A percentile compares a stretch with the other conserved stretches of the same genome.
Evolutionary conservation across 2,888 invertebrate genomes (phyloP).

Genomic region (Fragum whitleyi): DNA sequence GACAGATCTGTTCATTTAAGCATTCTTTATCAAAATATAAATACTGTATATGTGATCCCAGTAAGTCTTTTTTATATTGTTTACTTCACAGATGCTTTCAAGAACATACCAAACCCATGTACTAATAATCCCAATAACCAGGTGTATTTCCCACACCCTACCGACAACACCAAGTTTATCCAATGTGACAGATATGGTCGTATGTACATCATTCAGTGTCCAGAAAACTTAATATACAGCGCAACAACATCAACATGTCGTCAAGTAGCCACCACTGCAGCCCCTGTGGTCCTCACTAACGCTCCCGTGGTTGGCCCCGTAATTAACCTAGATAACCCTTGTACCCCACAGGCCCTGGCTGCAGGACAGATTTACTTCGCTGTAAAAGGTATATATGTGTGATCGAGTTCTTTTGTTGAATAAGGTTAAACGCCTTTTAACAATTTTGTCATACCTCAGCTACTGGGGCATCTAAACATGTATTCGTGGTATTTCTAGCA

Average conservation of each 20-base stretch:
- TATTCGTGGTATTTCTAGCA: too few species aligned
- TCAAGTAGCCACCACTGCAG: constrained; percentile 7
- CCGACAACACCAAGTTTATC: constrained; percentile 72
- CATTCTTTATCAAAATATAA: too few species aligned
- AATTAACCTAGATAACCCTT: constrained; percentile 68
- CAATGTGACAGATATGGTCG: constrained; percentile 73
- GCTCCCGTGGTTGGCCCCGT: not conserved
- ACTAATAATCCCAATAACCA: constrained; percentile 60
- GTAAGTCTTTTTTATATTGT: too few species aligned
- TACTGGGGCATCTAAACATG: too few species aligned
- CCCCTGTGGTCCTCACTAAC: constrained; percentile 12
- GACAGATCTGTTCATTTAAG: too few species aligned
- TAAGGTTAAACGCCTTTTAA: too few species aligned
- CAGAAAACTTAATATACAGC: constrained; percentile 66
- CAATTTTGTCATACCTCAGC: too few species aligned
- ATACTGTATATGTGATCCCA: too few species aligned
- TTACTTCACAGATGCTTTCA: constrained; percentile 64
- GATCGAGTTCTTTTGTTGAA: too few species aligned
- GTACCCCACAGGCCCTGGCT: constrained; percentile 70
- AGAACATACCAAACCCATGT: constrained; percentile 74
- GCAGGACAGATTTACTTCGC: constrained; percentile 76
- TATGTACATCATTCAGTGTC: constrained; percentile 78
- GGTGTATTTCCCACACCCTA: constrained; percentile 73
- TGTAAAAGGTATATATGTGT: constrained; percentile 43
- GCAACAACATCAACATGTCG: constrained; percentile 58